Percentiles rank a stretch among this genome's conserved stretches.
These are phyloP conservation scores for Tetramorium alpestre DNA, from an alignment of 1,140 invertebrate genomes.

Conservation along the genomic window DNA sequence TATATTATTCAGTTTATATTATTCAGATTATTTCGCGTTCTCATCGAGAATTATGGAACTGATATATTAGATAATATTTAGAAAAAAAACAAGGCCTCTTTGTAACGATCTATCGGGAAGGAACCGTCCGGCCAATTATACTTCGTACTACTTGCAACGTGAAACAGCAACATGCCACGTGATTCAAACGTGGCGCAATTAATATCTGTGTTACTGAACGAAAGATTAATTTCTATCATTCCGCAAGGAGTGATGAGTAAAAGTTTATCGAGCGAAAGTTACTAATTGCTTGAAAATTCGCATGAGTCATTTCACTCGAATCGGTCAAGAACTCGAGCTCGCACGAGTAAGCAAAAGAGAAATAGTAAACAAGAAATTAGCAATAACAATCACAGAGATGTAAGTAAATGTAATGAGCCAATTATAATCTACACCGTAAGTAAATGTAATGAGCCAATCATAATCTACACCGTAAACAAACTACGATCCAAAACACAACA, in stretches of 20 bases:
- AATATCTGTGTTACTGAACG: background rate
- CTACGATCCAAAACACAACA: too few relatives aligned
- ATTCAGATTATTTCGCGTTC: background rate
- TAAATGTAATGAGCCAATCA: too few relatives aligned
- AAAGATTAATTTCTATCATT: background rate
- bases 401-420: too few relatives aligned
- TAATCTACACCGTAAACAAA: too few relatives aligned
- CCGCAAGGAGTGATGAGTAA: background rate
- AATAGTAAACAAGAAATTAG: too few relatives aligned
- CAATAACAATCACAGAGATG: too few relatives aligned
- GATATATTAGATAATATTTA: background rate
- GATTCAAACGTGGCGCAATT: background rate
- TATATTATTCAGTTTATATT: background rate
- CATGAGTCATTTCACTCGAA: too few relatives aligned
- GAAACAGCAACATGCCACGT: background rate
- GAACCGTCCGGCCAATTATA: background rate
- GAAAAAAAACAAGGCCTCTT: background rate
- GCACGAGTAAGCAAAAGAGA: too few relatives aligned
- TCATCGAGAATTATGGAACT: too few relatives aligned
- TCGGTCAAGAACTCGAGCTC: too few relatives aligned
- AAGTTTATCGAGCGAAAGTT: background rate
- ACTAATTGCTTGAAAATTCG: background rate
- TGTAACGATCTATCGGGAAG: background rate
- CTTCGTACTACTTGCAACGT: conserved; percentile 25
- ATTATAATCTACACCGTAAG: too few relatives aligned